Evolutionary conservation across 2,797 vertebrate species (phyloP), one percentile per base, ranked within the genome.

Genomic region (Moxostoma hubbsi): DNA sequence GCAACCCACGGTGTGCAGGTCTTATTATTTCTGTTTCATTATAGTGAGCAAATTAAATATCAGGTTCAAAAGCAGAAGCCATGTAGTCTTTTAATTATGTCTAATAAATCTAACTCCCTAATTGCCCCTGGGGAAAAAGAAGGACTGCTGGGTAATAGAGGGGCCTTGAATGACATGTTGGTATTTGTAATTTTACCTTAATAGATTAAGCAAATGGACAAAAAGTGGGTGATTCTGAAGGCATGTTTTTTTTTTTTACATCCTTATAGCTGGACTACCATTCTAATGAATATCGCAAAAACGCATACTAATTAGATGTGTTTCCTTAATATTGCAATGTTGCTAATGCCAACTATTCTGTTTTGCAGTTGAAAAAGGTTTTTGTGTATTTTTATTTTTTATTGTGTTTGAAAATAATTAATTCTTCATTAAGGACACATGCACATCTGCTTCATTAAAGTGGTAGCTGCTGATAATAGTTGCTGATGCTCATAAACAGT

Each of bases 171-270:
- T 91, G 91, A 89, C 91, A 92, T 89, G 92, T 93, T 92, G 89
- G 89, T 92, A 93, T 94, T 94, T 94, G 92, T 94, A 93, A 93
- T 93, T 94, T 87, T 92, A 92, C 92, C 87, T 93, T 93, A 90
- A 91, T 90, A 92, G 92, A 92, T 92, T 91, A 93, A 83, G 86
- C 89, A 73, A 69, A 69, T 69, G 80, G 71, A 84, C 76, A 62
- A 81, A 86, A 83, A 79, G 66, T 84, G 83, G 80, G 68, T 67
- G 80, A 79, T 79, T 75, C 77, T 81, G 75, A 65, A 79, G 84
- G 89, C 82, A 81, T 88, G 76, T 91, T 90, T 93, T 92, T 93
- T 91, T 90, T 93, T 92, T 93, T 93, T 93, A 89, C 87, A 88
- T 90, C 85, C 15, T 71, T 15, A 77, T 88, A 86, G 91, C 93